Percentiles rank a stretch among this genome's conserved stretches.
Conservation (phyloP, 2,888 invertebrate species). For the Drosophila colorata region DNA sequence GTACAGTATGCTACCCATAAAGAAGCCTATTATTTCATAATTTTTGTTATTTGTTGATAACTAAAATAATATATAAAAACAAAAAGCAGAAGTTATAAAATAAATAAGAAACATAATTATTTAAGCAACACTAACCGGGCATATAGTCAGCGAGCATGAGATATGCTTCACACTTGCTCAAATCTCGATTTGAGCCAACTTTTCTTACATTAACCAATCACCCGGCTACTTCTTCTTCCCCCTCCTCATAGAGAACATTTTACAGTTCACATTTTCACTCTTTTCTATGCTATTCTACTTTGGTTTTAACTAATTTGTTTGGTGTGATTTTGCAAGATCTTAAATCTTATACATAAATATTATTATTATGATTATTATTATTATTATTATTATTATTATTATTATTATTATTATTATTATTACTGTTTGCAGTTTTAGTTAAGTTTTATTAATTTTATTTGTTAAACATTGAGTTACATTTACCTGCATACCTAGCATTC, state of each 20-base stretch:
- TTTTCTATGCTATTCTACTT: slow-evolving; percentile 10
- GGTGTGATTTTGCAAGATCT: slow-evolving; percentile 76
- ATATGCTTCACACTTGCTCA: slow-evolving; percentile 24
- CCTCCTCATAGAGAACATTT: background rate
- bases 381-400: slow-evolving; percentile 50
- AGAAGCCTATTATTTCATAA: slow-evolving; percentile 58
- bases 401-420: slow-evolving; percentile 45
- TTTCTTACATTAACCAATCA: slow-evolving; percentile 23
- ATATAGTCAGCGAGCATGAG: slow-evolving; percentile 26
- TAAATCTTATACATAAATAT: slow-evolving; percentile 63
- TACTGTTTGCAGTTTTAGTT: slow-evolving; percentile 63
- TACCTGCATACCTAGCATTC: slow-evolving; percentile 68
- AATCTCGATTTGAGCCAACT: slow-evolving; percentile 15
- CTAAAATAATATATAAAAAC: slow-evolving; percentile 15
- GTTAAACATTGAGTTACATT: slow-evolving; percentile 78
- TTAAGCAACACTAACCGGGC: slow-evolving; percentile 26
- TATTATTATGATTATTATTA: slow-evolving; percentile 51
- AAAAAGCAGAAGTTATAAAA: slow-evolving; percentile 1
- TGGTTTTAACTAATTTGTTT: slow-evolving; percentile 59
- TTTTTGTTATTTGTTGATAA: slow-evolving; percentile 72
- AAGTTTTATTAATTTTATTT: slow-evolving; percentile 74
- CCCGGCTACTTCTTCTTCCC: background rate
- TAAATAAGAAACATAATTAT: slow-evolving; percentile 6
- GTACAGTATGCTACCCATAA: slow-evolving; percentile 25
- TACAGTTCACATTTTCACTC: slow-evolving; percentile 20